Evolutionary conservation across 2,797 vertebrate genomes (phyloP), one percentile per base, ranked within the genome.

Genomic region (Chaenodraco wilsoni): DNA sequence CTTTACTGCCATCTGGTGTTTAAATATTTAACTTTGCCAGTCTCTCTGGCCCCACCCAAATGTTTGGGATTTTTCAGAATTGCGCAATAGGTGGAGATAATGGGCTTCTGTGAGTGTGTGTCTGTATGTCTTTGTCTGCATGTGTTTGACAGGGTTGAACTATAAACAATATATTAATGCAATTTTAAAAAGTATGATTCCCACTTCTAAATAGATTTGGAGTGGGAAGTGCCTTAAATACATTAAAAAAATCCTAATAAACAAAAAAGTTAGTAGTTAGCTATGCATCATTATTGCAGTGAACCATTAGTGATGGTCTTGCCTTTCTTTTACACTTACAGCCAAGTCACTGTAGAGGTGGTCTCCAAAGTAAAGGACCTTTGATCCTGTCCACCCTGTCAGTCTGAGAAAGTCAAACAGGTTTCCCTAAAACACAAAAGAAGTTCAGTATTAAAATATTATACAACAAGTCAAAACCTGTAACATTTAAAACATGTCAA

Each of bases 321-420:
- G 16, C 6, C 10, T 0, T 2, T 37, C 15, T 66, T 19, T 37
- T 37, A 64, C 17, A 92, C 94, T 94, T 76, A 96, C 96, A 52
- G 96, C 96, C 83, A 96, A 89, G 85, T 96, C 96, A 60, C 96
- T 96, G 60, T 96, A 96, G 37, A 96, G 94, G 85, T 96, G 96
- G 69, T 96, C 96, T 27, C 96, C 96, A 77, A 96, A 96, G 87
- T 96, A 96, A 31, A 96, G 93, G 61, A 96, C 96, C 17, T 90
- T 95, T 33, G 96, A 95, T 40, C 96, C 96, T 63, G 94, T 81
- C 96, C 96, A 96, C 37, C 96, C 95, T 0, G 96, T 96, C 82
- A 96, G 87, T 70, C 92, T 89, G 15, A 96, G 91, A 75, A 96
- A 96, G 72, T 96, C 95, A 84, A 94, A 93, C 61, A 96, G 82